These are phyloP conservation scores for Clostera curtula DNA, from an alignment of 2,888 invertebrate genomes.

Conservation along the genomic window DNA sequence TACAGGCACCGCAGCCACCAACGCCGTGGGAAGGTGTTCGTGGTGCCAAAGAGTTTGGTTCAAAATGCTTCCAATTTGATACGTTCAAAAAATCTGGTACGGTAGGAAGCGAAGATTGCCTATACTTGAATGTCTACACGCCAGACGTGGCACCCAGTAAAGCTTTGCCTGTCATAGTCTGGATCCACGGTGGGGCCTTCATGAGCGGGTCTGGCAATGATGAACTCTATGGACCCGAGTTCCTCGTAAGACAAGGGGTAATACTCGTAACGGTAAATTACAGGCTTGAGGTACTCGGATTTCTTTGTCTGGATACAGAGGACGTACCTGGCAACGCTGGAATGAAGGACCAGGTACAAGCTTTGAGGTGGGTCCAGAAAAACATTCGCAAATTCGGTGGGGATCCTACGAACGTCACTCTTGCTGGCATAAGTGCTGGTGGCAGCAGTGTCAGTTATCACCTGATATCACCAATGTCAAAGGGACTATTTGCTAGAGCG, in stretches of 20 bases:
- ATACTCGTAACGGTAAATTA: conserved; percentile 22
- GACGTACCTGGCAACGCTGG: conserved; percentile 32
- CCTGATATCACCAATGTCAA: conserved; percentile 43
- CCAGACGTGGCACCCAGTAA: conserved; percentile 15
- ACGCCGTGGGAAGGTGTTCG: conserved; percentile 28
- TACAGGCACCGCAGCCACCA: conserved; percentile 14
- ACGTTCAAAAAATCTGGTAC: too few species aligned
- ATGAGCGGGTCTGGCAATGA: conserved; percentile 23
- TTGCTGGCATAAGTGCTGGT: conserved; percentile 39
- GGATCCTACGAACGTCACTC: conserved; percentile 24
- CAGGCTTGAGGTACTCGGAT: conserved; percentile 25
- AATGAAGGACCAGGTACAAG: conserved; percentile 29
- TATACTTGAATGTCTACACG: conserved; percentile 28
- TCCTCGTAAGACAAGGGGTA: conserved; percentile 21
- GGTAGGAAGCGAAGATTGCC: conserved; percentile 21
- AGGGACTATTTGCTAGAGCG: conserved; percentile 42
- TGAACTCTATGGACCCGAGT: conserved; percentile 22
- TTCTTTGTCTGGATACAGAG: conserved; percentile 22
- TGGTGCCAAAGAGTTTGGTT: conserved; percentile 24
- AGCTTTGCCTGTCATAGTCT: conserved; percentile 21
- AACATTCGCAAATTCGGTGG: conserved; percentile 27
- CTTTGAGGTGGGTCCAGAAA: conserved; percentile 25
- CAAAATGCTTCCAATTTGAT: conserved; percentile 1
- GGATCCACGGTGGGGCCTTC: conserved; percentile 24
- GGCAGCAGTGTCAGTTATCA: conserved; percentile 32